phyloP scores from a whole-genome alignment of 2,797 vertebrate species.

The Selene dorsalis region DNA sequence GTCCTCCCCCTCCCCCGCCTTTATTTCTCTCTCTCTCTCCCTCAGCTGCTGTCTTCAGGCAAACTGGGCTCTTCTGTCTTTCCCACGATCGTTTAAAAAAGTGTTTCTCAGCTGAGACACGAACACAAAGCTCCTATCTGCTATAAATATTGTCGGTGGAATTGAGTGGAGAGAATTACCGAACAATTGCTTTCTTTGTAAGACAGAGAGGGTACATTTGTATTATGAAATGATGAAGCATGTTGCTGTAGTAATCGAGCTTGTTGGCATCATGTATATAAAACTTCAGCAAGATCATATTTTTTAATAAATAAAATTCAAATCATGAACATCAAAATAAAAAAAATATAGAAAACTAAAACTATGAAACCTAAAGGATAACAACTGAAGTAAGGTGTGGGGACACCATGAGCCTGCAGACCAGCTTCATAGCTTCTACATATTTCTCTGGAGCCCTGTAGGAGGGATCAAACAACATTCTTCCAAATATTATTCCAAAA shows the following conservation, averaged over 20 bases:
- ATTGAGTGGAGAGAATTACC: conserved; percentile 15
- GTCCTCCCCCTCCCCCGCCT: conserved; percentile 63
- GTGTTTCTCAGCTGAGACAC: conserved; percentile 61
- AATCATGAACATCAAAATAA: neutral
- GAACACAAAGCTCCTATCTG: conserved; percentile 36
- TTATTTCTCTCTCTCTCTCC: conserved; percentile 25
- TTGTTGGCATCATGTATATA: neutral
- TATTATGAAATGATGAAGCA: neutral
- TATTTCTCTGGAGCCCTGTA: neutral
- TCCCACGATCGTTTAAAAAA: conserved; percentile 75
- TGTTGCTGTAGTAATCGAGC: neutral
- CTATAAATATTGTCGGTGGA: conserved; percentile 41
- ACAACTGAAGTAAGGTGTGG: neutral
- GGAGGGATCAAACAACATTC: neutral
- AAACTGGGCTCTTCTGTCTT: conserved; percentile 59
- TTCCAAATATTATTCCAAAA: neutral
- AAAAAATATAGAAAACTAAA: neutral
- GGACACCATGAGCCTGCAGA: neutral
- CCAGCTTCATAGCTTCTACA: neutral
- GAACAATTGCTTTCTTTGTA: neutral
- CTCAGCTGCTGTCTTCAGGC: conserved; percentile 35
- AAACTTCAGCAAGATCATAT: neutral
- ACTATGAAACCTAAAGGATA: neutral
- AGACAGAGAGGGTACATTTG: neutral
- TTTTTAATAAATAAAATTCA: neutral